Evolutionary conservation across 2,113 vertebrate genomes (phyloP), one percentile per base, ranked within the genome.

Genomic region (Hippocampus comes): DNA sequence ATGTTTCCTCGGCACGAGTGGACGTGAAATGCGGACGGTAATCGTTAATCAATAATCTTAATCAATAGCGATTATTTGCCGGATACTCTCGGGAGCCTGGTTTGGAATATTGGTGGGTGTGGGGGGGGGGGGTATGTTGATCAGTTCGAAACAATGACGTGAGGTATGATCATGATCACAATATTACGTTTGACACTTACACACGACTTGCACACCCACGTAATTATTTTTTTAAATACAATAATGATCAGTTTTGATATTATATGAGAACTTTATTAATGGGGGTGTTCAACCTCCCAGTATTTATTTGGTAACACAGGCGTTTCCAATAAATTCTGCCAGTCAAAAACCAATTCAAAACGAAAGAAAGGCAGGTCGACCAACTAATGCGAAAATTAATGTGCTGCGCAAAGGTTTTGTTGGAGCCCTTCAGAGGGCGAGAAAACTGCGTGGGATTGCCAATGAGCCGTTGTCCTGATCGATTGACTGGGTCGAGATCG

Each of bases 41-140:
- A 86, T 78, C 72, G 83, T 85, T 80, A 89, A 82, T 88, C 86
- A 83, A 87, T 91, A 84, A 84, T 80, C 82, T 86, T 79, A 84
- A 89, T 86, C 79, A 89, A 61, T 57, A 63, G 72, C 77, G 79
- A 89, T 89, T 83, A 82, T 86, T 82, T 76, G 72, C 12, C 14
- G 20, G 34, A 38, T 34, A 73, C 80, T 78, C 80, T 65, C 56
- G 76, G 48, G 70, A 67, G 83, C 74, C 65, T 70, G 70, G 82
- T 38, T 71, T 63, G 71, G 71, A 80, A 71, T 72, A 43, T 3
- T 5, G 73, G 53, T 23, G 69, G 48, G 15, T 0, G 11, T 11
- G 0, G 23, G 11, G 43, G 0, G 23, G 38, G 46, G 41, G 14
- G 25, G 61, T 73, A 1, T 23, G 48, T 79, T 77, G 65, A 51